phyloP scores from a whole-genome alignment of 2,888 invertebrate species.

The Pyralis farinalis region DNA sequence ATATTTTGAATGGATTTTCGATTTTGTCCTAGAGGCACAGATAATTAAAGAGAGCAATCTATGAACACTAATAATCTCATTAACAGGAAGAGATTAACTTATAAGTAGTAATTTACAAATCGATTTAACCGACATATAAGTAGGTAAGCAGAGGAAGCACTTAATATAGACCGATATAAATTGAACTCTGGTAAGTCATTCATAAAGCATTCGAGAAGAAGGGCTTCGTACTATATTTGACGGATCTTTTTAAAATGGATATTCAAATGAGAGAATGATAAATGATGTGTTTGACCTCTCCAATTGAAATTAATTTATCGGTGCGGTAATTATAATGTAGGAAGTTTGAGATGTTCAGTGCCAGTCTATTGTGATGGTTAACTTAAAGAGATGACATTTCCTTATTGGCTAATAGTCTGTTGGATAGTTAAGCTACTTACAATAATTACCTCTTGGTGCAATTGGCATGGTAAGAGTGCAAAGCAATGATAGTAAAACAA shows the following conservation, averaged over 20 bases:
- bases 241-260: conserved; percentile 25
- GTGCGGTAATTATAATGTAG: conserved; percentile 24
- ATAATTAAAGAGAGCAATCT: not conserved
- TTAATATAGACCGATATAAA: conserved; percentile 8
- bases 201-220: not conserved
- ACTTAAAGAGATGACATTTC: conserved; percentile 6
- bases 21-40: conserved; percentile 8
- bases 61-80: conserved; percentile 2
- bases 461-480: too few relatives aligned
- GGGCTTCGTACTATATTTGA: not conserved
- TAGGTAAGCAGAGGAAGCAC: conserved; percentile 3
- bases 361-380: conserved; percentile 6
- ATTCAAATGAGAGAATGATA: conserved; percentile 33
- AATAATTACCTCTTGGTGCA: too few relatives aligned
- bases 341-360: conserved; percentile 21
- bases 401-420: conserved; percentile 3
- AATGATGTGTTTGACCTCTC: conserved; percentile 33
- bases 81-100: conserved; percentile 16
- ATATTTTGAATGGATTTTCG: too few relatives aligned
- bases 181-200: not conserved
- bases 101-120: conserved; percentile 11
- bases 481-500: too few relatives aligned
- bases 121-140: conserved; percentile 7
- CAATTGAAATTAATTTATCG: conserved; percentile 25
- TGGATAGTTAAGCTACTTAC: conserved; percentile 1